A percentile compares a stretch with the other conserved stretches of the same genome.
Evolutionary conservation across 2,113 vertebrate species (phyloP).

Genomic region (Gymnocephalus cernua): DNA sequence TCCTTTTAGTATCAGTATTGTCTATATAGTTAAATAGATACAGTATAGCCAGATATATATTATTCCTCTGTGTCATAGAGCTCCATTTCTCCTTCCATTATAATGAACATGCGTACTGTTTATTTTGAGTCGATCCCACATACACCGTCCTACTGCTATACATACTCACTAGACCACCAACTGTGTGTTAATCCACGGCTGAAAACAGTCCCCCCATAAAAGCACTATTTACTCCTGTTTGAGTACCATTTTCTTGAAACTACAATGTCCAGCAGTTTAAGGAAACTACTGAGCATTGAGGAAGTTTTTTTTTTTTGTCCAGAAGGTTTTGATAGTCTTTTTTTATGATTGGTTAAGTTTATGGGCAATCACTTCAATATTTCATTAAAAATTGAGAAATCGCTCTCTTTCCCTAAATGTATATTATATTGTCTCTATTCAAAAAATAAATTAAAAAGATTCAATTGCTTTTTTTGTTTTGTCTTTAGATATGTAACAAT

Average conservation of each 20-base stretch:
- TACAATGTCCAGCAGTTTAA: background rate
- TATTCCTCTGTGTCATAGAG: no score
- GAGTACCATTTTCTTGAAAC: background rate
- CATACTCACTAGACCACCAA: no score
- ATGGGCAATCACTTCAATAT: background rate
- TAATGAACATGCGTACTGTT: background rate
- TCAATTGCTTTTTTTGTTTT: slow-evolving; percentile 24
- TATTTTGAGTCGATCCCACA: background rate
- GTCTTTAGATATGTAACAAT: slow-evolving; percentile 6
- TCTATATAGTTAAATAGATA: background rate
- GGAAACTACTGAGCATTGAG: background rate
- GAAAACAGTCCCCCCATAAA: no score
- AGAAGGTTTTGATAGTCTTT: background rate
- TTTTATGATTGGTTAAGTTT: background rate
- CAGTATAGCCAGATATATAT: background rate
- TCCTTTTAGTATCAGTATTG: background rate
- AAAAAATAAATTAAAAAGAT: background rate
- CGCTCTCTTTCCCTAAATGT: background rate
- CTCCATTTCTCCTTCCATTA: background rate
- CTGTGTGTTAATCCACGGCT: no score
- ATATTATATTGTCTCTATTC: slow-evolving; percentile 19
- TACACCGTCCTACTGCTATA: background rate
- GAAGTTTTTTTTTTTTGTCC: background rate
- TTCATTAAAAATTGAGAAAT: background rate
- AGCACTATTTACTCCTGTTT: no score